A percentile compares a stretch with the other conserved stretches of the same genome.
phyloP scores from a whole-genome alignment of 2,113 vertebrate genomes.

The Anhinga anhinga region DNA sequence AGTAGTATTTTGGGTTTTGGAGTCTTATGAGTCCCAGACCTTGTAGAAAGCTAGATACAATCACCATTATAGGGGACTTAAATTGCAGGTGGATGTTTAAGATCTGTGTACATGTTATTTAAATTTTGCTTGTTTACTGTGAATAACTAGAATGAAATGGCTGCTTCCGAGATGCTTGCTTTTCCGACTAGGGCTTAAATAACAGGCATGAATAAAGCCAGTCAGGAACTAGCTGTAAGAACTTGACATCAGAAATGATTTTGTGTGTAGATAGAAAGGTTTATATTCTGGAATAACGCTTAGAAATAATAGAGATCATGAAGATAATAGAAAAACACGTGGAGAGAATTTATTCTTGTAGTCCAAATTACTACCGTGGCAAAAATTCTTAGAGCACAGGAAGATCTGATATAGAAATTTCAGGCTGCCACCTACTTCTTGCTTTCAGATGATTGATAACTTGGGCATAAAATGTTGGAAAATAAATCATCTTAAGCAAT shows the following conservation, averaged over 20 bases:
- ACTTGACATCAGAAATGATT: not conserved
- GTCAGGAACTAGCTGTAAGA: not conserved
- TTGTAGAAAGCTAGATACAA: not conserved
- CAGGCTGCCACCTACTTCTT: conserved; percentile 27
- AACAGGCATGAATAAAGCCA: not conserved
- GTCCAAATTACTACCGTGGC: not conserved
- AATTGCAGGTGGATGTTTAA: not conserved
- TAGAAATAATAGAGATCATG: not conserved
- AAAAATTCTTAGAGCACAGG: not conserved
- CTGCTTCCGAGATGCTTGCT: not conserved
- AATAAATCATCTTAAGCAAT: conserved; percentile 58
- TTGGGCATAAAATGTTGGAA: conserved; percentile 18
- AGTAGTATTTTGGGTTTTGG: not conserved
- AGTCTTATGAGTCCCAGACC: not conserved
- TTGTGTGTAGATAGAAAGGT: not conserved
- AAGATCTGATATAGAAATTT: not conserved
- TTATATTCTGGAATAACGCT: not conserved
- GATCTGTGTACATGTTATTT: not conserved
- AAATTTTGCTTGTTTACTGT: not conserved
- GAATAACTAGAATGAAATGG: not conserved
- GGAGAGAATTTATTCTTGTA: not conserved
- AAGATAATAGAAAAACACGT: not conserved
- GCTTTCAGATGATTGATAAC: conserved; percentile 47
- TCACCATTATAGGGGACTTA: not conserved
- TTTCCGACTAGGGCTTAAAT: not conserved